Conservation (phyloP, 1,140 invertebrate species). For the Anastatus disparis region DNA sequence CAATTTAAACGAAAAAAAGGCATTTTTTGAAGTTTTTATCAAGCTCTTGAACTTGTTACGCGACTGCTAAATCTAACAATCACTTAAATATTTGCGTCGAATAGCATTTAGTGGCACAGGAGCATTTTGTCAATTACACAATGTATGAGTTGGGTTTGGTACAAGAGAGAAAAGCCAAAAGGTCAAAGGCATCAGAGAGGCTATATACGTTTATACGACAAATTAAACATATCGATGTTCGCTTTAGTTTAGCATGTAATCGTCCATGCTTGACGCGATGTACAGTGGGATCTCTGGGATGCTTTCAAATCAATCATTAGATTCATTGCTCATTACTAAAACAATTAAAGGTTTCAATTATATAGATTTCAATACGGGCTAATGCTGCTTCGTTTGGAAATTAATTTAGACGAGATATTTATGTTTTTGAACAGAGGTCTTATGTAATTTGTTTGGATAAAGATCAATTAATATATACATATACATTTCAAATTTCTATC, state of each 20-base stretch:
- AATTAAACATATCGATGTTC: conserved; percentile 40
- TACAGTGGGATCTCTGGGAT: conserved; percentile 17
- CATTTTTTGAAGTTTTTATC: too few species aligned
- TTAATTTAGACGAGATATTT: too few species aligned
- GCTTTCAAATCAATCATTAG: conserved; percentile 38
- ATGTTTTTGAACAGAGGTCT: too few species aligned
- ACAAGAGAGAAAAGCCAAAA: neutral
- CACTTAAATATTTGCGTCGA: conserved; percentile 32
- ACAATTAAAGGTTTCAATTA: conserved; percentile 31
- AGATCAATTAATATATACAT: too few species aligned
- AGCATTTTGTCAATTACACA: conserved; percentile 28
- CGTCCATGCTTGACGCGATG: too few species aligned
- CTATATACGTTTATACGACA: neutral
- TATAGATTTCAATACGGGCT: conserved; percentile 12
- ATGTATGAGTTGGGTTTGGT: too few species aligned
- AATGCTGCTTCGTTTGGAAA: neutral
- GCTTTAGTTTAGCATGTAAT: too few species aligned
- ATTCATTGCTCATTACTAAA: conserved; percentile 39
- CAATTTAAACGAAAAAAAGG: too few species aligned
- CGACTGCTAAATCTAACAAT: too few species aligned
- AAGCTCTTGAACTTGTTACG: conserved; percentile 25
- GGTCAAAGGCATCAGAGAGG: neutral
- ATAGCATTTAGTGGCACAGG: conserved; percentile 9
- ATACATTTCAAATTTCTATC: too few species aligned
- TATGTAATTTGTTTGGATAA: too few species aligned